These are phyloP conservation scores for Xerus rutilus DNA, from an alignment of 2,797 vertebrate genomes.

Conservation along the genomic window DNA sequence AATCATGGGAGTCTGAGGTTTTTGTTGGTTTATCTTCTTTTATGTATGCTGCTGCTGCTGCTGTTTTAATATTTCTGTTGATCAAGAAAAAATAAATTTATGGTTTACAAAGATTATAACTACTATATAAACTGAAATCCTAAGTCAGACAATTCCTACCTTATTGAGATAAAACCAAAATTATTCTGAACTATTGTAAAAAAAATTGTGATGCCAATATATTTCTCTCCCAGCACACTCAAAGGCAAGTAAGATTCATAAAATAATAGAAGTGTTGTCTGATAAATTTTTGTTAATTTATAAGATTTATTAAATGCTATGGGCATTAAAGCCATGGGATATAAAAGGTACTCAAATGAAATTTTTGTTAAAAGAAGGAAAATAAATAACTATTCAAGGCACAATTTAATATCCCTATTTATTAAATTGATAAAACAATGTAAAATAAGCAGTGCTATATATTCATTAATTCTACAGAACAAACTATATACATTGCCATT, in stretches of 20 bases:
- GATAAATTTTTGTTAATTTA: constrained; percentile 63
- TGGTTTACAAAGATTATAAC: background rate
- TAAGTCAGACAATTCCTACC: background rate
- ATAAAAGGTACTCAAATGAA: constrained; percentile 47
- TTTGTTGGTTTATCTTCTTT: constrained; percentile 35
- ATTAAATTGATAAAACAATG: constrained; percentile 67
- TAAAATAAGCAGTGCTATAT: background rate
- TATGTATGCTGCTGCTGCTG: background rate
- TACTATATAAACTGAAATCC: constrained; percentile 4
- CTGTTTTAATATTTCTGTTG: background rate
- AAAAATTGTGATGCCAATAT: background rate
- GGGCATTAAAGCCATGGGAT: constrained; percentile 11
- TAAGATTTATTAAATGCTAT: constrained; percentile 64
- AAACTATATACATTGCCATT: background rate
- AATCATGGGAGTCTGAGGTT: background rate
- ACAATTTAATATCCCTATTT: constrained; percentile 49
- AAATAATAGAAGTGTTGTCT: background rate
- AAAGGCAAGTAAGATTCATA: constrained; percentile 20
- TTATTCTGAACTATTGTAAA: constrained; percentile 38
- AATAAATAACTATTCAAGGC: constrained; percentile 59
- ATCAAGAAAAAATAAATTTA: constrained; percentile 35
- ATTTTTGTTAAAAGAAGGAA: constrained; percentile 58
- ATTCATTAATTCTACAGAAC: constrained; percentile 49
- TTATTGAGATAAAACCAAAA: background rate
- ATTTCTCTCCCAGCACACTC: background rate